phyloP scores from a whole-genome alignment of 2,797 vertebrate genomes.

The Ptychobarbus kaznakovi region DNA sequence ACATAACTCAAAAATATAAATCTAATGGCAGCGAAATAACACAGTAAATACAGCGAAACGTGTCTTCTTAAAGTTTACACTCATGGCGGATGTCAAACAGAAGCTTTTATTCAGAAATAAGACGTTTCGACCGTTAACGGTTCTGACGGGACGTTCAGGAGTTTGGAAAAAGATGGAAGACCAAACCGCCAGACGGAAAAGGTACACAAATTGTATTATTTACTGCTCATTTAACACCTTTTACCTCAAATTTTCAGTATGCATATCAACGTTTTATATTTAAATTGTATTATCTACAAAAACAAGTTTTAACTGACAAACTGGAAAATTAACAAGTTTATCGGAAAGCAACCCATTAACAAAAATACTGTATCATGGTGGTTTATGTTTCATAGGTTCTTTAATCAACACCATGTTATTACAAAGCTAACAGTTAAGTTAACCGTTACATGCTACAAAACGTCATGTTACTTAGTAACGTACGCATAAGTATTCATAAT shows the following conservation, averaged over 20 bases:
- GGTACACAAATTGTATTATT: constrained; percentile 57
- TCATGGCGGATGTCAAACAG: constrained; percentile 49
- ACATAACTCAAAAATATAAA: constrained; percentile 30
- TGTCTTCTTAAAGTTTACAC: background rate
- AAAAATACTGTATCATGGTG: background rate
- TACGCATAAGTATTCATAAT: background rate
- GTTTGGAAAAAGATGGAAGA: constrained; percentile 62
- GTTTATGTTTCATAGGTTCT: background rate
- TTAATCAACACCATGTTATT: background rate
- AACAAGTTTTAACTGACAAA: background rate
- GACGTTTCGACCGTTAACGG: background rate
- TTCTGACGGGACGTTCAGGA: constrained; percentile 63
- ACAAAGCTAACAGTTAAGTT: background rate
- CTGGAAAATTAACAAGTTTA: background rate
- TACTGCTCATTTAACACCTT: background rate
- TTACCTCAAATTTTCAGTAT: background rate
- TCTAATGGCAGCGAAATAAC: constrained; percentile 38
- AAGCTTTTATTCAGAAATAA: constrained; percentile 28
- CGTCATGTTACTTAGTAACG: background rate
- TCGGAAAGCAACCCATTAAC: background rate
- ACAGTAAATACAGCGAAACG: background rate
- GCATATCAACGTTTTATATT: background rate
- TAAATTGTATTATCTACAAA: background rate
- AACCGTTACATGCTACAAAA: background rate
- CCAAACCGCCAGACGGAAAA: constrained; percentile 53